Evolutionary conservation across 2,113 vertebrate genomes (phyloP).

Genomic region (Mionectes macconnelli): DNA sequence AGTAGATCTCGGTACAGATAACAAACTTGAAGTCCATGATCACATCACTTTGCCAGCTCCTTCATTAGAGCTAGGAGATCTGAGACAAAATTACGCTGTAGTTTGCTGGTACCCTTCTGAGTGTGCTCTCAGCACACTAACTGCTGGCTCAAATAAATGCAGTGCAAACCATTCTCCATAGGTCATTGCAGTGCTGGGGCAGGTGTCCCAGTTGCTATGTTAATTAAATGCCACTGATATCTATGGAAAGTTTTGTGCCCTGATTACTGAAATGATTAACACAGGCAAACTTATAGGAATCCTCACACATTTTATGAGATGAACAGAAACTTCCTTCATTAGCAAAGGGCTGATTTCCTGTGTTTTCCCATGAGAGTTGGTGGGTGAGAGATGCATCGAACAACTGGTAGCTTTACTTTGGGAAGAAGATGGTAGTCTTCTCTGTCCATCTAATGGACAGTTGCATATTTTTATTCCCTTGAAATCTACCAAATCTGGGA

Average conservation of each 20-base stretch:
- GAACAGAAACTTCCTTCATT: not conserved
- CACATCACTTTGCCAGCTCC: not conserved
- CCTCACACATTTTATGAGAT: not conserved
- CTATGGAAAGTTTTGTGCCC: not conserved
- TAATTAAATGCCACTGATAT: slow-evolving; percentile 26
- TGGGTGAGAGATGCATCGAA: not conserved
- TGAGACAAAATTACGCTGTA: not conserved
- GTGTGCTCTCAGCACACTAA: fast-evolving
- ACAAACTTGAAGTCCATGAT: not conserved
- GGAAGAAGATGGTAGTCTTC: not conserved
- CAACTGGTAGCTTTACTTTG: not conserved
- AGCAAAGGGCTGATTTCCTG: not conserved
- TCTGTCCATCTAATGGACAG: not conserved
- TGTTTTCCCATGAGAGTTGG: not conserved
- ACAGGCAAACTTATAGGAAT: not conserved
- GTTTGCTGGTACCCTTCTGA: not conserved
- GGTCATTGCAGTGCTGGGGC: not conserved
- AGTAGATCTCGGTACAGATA: not conserved
- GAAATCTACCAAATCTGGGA: not conserved
- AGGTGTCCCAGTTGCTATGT: not conserved
- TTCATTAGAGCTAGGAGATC: not conserved
- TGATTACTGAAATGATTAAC: not conserved
- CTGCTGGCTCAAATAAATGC: not conserved
- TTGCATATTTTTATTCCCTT: not conserved
- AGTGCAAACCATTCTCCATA: not conserved